Conservation (phyloP, 2,113 vertebrate genomes). For the Dermatemys mawii region DNA sequence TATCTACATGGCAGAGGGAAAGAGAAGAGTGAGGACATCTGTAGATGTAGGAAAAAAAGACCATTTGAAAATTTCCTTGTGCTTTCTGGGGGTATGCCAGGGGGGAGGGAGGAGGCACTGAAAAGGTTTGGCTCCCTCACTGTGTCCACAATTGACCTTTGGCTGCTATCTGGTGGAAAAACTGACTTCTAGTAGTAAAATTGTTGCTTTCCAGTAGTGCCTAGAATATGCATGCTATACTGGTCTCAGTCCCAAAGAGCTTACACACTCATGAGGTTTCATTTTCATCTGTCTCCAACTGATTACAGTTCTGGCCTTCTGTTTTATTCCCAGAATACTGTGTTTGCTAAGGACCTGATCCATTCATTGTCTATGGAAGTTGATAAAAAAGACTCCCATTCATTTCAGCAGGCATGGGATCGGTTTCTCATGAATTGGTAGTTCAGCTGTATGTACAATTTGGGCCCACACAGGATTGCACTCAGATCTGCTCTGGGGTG, state of each 20-base stretch:
- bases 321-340: not conserved
- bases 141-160: not conserved
- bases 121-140: not conserved
- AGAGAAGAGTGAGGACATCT: not conserved
- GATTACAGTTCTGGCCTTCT: slow-evolving; percentile 9
- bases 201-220: not conserved
- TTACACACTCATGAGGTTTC: not conserved
- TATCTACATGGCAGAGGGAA: not conserved
- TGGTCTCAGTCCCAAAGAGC: fast-evolving
- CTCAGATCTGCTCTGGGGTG: not conserved
- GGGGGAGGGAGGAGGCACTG: fast-evolving
- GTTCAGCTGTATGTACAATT: slow-evolving; percentile 1
- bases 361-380: not conserved
- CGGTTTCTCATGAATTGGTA: not conserved
- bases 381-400: not conserved
- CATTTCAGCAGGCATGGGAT: not conserved
- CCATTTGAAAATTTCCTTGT: not conserved
- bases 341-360: not conserved
- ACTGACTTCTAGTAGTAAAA: not conserved
- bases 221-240: fast-evolving
- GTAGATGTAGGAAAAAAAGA: fast-evolving
- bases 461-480: not conserved
- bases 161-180: not conserved
- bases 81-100: not conserved
- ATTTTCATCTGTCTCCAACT: not conserved